Base-by-base conservation (phyloP, 2,888 invertebrate genomes). In the Harmothoe impar region DNA sequence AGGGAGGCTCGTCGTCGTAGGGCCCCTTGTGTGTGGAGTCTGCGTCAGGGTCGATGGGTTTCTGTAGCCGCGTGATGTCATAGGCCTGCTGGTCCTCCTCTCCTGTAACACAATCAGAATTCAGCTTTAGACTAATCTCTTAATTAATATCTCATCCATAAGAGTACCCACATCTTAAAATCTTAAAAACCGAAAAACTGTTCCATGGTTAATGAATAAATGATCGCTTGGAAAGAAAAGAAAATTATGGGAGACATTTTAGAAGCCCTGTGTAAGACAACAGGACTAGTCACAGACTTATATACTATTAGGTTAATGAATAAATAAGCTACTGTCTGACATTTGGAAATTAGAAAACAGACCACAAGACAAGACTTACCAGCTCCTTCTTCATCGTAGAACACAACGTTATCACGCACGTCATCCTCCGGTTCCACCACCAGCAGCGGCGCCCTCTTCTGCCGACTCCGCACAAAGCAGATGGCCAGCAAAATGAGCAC, bases 81-180 rank as follows among this genome's bases (percentile, higher is more conserved):
- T 99, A 99, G 33, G 99, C 99, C 84, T 99, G 99, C 98, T 99
- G 99, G 96, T 99, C 99, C 94, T 99, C 99, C 96, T 99, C 95
- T 68, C 95, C 95, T 95, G 92, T 52, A 52, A 52, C 54, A 52
- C 54, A 52, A 15, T 52, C 17, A 54, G 54, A 54, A 68, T n/a
- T n/a, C n/a, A n/a, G n/a, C n/a, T n/a, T n/a, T n/a, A n/a, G n/a
- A n/a, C n/a, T n/a, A n/a, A n/a, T n/a, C n/a, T n/a, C n/a, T n/a
- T n/a, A n/a, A n/a, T n/a, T n/a, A n/a, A n/a, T n/a, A n/a, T n/a
- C n/a, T n/a, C n/a, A n/a, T n/a, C n/a, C n/a, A n/a, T n/a, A n/a
- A n/a, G n/a, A n/a, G n/a, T n/a, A n/a, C n/a, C n/a, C n/a, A n/a
- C n/a, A n/a, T n/a, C n/a, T n/a, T n/a, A n/a, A n/a, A n/a, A n/a